Base-by-base conservation (phyloP, 2,113 vertebrate species). In the Fulmarus glacialis region DNA sequence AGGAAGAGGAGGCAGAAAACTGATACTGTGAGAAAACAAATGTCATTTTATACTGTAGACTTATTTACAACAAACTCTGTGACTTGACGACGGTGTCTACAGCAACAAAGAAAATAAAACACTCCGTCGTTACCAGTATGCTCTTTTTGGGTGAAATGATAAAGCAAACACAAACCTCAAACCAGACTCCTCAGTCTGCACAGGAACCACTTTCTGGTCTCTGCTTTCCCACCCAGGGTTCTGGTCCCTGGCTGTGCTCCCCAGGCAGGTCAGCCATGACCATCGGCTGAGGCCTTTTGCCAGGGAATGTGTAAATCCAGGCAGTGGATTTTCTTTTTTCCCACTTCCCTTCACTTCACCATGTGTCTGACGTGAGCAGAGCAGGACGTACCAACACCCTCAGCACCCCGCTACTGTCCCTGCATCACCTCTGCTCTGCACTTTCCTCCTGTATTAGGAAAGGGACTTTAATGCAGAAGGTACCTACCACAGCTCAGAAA, bases 101-200 rank as follows among this genome's bases (percentile, higher is more conserved):
- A 91, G 96, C 85, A 94, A 94, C 56, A 90, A 71, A 58, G 62
- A 55, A 92, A 95, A 90, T n/a, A 79, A 90, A 83, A 27, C 27
- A 56, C 27, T 58, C 9, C 6, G 11, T 74, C 0, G 0, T 32
- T 86, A 53, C 56, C 60, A 68, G 22, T 9, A 3, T 7, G 8
- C 11, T 82, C 72, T 48, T 60, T 29, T 36, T 45, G n/a, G 40
- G 67, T 63, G 47, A 74, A 86, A 67, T 3, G 6, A 70, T 34
- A 62, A 52, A 63, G 38, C 66, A 67, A 67, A 84, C 17, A 22
- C 32, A 59, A 66, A 53, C 47, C 56, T 59, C 55, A 43, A 68
- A 48, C 12, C 42, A 43, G 34, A 27, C 47, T 64, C 23, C 38
- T 63, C 2, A 0, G 18, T 13, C 53, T 73, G 68, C 36, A 34